Base-by-base conservation (phyloP, 1,140 invertebrate genomes). In the Marisa cornuarietis region DNA sequence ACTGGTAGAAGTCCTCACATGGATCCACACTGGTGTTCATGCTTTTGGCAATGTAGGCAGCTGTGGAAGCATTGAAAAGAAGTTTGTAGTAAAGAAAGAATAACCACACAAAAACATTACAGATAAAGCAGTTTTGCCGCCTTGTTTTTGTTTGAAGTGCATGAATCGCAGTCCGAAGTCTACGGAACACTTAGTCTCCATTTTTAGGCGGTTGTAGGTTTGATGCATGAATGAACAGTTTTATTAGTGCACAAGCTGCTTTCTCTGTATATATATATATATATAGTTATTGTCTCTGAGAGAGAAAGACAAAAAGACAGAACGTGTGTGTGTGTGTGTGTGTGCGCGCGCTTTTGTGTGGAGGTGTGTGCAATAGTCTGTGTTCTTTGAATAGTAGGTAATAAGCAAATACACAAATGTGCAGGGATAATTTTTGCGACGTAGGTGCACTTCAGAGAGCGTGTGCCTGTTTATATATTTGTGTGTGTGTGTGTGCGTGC, bases 1-100 rank as follows among this genome's bases (percentile, higher is more conserved):
- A 99, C 76, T 95, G 93, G 90, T 98, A 99, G 91, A 99, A 99
- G 91, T 99, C 96, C 18, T 96, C 93, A 89, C 98, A 99, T 0
- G 97, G 97, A 90, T 97, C 93, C 8, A 95, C 93, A 1, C 91
- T 89, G 31, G 80, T 68, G 81, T 93, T 91, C 79, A 93, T 89
- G 61, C 90, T 90, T 11, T 88, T 85, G 16, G 93, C 79, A 24
- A 94, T 87, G 58, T 82, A 85, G 22, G 84, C 85, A 71, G 75
- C 75, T 76, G 75, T 11, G 31, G 63, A 58, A 61, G 42, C 14
- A 14, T 54, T 58, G 11, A 6, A 58, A 58, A 42, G 31, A 42
- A 42, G 31, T 42, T 42, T 42, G 31, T 42, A 42, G 31, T 42
- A 42, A 51, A 42, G 52, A 18, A 51, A 26, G 31, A 16, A 13